Base-by-base conservation (phyloP, 2,888 invertebrate species). In the Cheilosia vernalis region DNA sequence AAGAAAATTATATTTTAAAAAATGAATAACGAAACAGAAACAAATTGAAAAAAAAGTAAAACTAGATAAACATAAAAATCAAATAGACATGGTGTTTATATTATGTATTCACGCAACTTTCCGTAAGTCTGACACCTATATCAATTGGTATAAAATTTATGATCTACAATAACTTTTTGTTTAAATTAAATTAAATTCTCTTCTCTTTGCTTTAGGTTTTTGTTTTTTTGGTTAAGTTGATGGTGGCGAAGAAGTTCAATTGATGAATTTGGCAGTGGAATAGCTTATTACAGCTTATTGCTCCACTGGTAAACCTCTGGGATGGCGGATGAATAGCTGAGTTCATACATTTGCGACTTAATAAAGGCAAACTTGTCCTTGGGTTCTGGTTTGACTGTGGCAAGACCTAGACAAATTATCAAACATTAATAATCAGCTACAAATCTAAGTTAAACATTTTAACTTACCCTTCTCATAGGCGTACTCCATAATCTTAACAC, bases 261-360 rank as follows among this genome's bases (percentile, higher is more conserved):
- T 44, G 40, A 69, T 69, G 61, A 69, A 53, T 30, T 67, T 61
- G 19, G 53, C 53, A 77, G 67, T 76, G 19, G 17, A 24, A 55
- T n/a, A 56, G 15, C 19, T n/a, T n/a, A 49, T 92, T 91, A 92
- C 80, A 92, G 88, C 87, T 92, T 92, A 44, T 94, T 94, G 93
- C 94, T 88, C 89, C 88, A 94, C 47, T 93, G 87, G 88, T 91
- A 91, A 61, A 94, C 93, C 66, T 93, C 92, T 74, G 97, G 97
- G 89, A 96, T 89, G 37, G 96, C 95, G 64, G 95, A 91, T 82
- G 93, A 89, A 92, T 97, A 97, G 60, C 92, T 93, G 84, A 95
- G 94, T 90, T 96, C 95, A 92, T 97, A 97, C 93, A 96, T 95
- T 92, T 97, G 97, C 37, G 95, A 95, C 90, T 95, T 95, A 88